These are phyloP conservation scores for Echinarachnius parma DNA, from an alignment of 53 echinoderm and acorn worm species.

Conservation along the genomic window DNA sequence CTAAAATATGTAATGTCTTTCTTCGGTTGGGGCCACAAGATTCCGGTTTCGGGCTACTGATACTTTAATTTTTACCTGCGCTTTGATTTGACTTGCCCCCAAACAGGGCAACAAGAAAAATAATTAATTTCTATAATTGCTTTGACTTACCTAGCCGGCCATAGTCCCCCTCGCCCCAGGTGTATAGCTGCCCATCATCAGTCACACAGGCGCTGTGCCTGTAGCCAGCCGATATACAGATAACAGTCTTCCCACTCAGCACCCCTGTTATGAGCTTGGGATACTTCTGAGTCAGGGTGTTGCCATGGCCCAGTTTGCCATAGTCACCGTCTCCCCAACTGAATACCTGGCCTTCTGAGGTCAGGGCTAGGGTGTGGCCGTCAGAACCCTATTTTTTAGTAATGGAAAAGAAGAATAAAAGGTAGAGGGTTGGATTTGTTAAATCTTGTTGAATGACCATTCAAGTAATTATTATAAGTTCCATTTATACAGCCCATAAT, in stretches of 20 bases:
- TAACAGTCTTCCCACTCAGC: conserved; percentile 78
- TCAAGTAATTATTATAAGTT: too few species aligned
- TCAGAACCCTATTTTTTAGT: conserved; percentile 99
- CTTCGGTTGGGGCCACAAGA: too few species aligned
- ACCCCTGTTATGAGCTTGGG: conserved; percentile 83
- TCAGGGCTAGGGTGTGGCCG: conserved; percentile 91
- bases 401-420: conserved; percentile 1
- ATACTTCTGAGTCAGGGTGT: conserved; percentile 97
- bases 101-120: too few species aligned
- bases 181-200: conserved; percentile 91
- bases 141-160: conserved; percentile 78
- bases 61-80: too few species aligned
- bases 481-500: too few species aligned
- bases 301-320: conserved; percentile 93
- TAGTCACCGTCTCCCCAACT: conserved; percentile 99
- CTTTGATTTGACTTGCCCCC: too few species aligned
- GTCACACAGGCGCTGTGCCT: conserved; percentile 96
- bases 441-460: too few species aligned
- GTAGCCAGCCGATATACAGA: conserved; percentile 92
- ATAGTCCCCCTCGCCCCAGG: conserved; percentile 99
- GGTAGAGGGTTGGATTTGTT: too few species aligned
- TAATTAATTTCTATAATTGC: too few species aligned
- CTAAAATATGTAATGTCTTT: too few species aligned
- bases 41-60: too few species aligned
- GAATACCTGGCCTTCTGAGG: conserved; percentile 96